phyloP scores from a whole-genome alignment of 1,140 invertebrate species.

The Trypoxylus dichotomus region DNA sequence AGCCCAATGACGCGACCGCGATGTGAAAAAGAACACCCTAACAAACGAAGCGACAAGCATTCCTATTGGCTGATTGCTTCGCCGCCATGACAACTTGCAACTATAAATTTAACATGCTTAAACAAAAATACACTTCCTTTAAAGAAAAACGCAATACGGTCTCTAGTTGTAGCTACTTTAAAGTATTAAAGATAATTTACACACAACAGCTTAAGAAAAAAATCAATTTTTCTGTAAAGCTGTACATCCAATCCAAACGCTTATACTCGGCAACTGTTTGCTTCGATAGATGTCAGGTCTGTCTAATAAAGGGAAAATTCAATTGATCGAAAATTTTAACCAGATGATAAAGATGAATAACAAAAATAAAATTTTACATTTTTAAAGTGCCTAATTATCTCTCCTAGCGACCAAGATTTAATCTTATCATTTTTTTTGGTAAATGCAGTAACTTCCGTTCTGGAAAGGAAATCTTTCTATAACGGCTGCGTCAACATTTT shows the following conservation, averaged over 20 bases:
- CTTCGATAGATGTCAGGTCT: slow-evolving; percentile 39
- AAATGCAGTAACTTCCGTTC: slow-evolving; percentile 25
- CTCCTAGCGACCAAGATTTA: neutral
- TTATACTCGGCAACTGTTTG: slow-evolving; percentile 29
- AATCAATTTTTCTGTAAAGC: slow-evolving; percentile 40
- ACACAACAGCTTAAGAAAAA: slow-evolving; percentile 30
- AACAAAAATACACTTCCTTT: slow-evolving; percentile 28
- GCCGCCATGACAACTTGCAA: slow-evolving; percentile 64
- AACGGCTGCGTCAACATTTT: slow-evolving; percentile 29
- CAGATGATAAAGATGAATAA: neutral
- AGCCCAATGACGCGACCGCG: slow-evolving; percentile 63
- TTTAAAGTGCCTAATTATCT: neutral
- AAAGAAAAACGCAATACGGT: slow-evolving; percentile 9
- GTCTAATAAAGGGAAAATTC: neutral
- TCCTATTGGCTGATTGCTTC: slow-evolving; percentile 62
- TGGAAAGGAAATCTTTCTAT: slow-evolving; percentile 31
- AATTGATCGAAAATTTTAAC: neutral
- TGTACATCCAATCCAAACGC: slow-evolving; percentile 39
- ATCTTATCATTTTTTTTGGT: slow-evolving; percentile 1
- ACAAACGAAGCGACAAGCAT: slow-evolving; percentile 60
- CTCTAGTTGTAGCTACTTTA: neutral
- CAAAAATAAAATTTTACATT: neutral
- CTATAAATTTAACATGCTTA: slow-evolving; percentile 37
- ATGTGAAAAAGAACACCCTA: slow-evolving; percentile 54
- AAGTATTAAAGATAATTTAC: slow-evolving; percentile 34